Evolutionary conservation across 2,113 vertebrate species (phyloP).

Genomic region (Platanista minor): DNA sequence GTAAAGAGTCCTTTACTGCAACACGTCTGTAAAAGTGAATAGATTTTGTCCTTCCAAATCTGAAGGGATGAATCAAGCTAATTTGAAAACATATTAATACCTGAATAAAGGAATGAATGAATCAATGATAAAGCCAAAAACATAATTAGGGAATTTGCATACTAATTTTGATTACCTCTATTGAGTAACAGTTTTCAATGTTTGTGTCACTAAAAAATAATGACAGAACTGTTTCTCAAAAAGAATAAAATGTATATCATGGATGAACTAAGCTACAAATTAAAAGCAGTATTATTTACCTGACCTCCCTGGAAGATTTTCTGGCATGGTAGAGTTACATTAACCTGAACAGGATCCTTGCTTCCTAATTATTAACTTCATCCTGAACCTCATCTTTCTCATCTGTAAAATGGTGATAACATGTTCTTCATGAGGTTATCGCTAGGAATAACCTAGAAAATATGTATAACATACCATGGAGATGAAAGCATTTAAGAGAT

Average conservation of each 20-base stretch:
- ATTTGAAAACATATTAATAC: not conserved
- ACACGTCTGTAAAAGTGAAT: not conserved
- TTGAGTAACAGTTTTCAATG: not conserved
- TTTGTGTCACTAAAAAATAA: not conserved
- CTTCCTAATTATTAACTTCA: not conserved
- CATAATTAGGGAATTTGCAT: not conserved
- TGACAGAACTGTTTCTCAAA: not conserved
- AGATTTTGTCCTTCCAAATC: not conserved
- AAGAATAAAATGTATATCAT: not conserved
- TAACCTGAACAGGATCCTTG: not conserved
- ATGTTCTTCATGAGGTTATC: not conserved
- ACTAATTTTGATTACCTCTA: not conserved
- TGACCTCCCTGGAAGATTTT: not conserved
- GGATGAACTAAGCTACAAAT: not conserved
- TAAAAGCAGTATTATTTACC: not conserved
- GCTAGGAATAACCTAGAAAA: not conserved
- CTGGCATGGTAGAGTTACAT: not conserved
- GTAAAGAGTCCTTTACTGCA: not conserved
- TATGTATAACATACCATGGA: not conserved
- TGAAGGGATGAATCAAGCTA: not conserved
- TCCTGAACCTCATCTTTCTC: not conserved
- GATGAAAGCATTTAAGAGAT: not conserved
- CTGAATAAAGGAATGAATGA: not conserved
- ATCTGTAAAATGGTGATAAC: not conserved
- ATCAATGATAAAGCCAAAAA: not conserved